Percentiles rank a stretch among this genome's conserved stretches.
phyloP scores from a whole-genome alignment of 2,888 invertebrate genomes.

The Diaperis boleti region DNA sequence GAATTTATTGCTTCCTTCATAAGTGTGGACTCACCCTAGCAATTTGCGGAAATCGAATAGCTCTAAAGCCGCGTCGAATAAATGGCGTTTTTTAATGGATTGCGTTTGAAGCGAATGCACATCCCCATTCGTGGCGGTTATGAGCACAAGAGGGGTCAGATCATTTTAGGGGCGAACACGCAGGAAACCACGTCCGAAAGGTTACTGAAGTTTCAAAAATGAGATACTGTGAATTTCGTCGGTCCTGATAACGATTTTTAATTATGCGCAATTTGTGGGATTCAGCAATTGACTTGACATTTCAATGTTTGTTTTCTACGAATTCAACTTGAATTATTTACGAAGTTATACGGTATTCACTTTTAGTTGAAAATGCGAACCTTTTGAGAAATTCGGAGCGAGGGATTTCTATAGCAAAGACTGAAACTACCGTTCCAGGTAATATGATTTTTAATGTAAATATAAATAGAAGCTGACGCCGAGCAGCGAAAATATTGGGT shows the following conservation, averaged over 20 bases:
- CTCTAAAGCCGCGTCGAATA: slow-evolving; percentile 22
- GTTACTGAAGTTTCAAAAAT: slow-evolving; percentile 1
- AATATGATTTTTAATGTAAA: background rate
- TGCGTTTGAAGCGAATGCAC: slow-evolving; percentile 9
- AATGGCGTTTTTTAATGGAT: slow-evolving; percentile 37
- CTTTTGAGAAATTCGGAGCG: background rate
- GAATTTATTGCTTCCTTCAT: too few species aligned
- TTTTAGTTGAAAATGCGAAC: background rate
- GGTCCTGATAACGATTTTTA: background rate
- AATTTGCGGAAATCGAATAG: slow-evolving; percentile 29
- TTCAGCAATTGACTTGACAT: background rate
- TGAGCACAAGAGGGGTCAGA: slow-evolving; percentile 2
- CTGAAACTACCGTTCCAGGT: background rate
- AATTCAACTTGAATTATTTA: background rate
- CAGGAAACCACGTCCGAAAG: background rate
- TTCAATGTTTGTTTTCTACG: background rate
- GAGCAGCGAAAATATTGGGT: too few species aligned
- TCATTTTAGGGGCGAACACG: background rate
- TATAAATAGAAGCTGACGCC: background rate
- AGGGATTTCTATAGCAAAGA: background rate
- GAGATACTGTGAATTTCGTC: background rate
- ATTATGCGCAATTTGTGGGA: background rate
- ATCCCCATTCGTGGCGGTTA: slow-evolving; percentile 1
- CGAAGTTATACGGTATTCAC: background rate
- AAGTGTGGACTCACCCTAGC: slow-evolving; percentile 22